Base-by-base conservation (phyloP, 2,888 invertebrate species). In the Gonocerus acuteangulatus region DNA sequence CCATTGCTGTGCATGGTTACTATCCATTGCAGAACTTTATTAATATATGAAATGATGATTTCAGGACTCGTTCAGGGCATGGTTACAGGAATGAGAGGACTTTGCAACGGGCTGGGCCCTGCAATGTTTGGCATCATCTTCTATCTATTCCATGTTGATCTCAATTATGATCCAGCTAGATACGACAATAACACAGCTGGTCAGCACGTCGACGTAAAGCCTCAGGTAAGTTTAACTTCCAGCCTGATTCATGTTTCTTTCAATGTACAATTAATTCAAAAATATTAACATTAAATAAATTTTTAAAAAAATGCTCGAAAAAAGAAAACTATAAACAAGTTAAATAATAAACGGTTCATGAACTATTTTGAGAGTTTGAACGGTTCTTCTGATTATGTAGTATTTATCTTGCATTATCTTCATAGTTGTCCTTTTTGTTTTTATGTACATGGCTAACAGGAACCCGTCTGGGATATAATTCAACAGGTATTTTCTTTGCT, bases 91-190 rank as follows among this genome's bases (percentile, higher is more conserved):
- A 96, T 99, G 81, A 80, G 97, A 66, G 97, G 99, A 1, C 82
- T 99, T 52, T 99, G 99, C 73, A 95, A 96, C 73, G 97, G 97
- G 15, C 81, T 99, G 54, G 99, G 99, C 0, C 99, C 99, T 0
- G 99, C 99, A 45, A 88, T 99, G 82, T 99, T 94, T 74, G 99
- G 99, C 16, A 86, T 97, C 68, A 92, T 99, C 71, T 99, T 99
- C 79, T 99, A 95, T 78, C 79, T 97, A 72, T 99, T 97, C 78
- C 92, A 97, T 75, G 97, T 99, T 68, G 94, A 99, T 78, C 79
- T 99, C 72, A 94, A 93, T 73, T 89, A 87, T 69, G 85, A 87
- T 69, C 60, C 68, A 60, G 42, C 70, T 71, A 66, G 74, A 76
- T 72, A 83, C 81, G 63, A 80, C 79, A 74, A 73, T 65, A 76